Conservation (phyloP, 2,888 invertebrate genomes). For the Tetragonula carbonaria region DNA sequence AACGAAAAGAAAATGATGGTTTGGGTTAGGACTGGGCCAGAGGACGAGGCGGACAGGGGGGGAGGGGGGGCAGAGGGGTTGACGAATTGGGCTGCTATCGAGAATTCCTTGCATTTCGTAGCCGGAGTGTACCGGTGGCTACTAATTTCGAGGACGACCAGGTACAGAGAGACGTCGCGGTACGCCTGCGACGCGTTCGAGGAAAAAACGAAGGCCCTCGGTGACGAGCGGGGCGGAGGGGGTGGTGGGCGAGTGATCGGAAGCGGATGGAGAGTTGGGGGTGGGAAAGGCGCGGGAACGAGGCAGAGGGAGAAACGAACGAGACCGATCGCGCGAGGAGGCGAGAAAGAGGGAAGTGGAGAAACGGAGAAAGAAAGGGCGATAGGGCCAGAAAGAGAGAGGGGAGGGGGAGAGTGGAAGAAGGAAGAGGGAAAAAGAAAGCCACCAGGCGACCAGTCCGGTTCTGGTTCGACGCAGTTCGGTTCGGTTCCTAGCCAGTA, state of each 20-base stretch:
- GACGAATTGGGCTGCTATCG: constrained; percentile 47
- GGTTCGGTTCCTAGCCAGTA: constrained; percentile 78
- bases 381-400: constrained; percentile 14
- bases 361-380: constrained; percentile 36
- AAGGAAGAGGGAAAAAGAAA: constrained; percentile 54
- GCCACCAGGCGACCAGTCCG: constrained; percentile 67
- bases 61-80: background rate
- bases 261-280: background rate
- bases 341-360: constrained; percentile 21
- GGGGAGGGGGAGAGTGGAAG: background rate
- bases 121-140: constrained; percentile 58
- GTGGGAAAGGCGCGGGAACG: constrained; percentile 23
- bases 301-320: constrained; percentile 18
- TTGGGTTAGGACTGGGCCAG: background rate
- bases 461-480: constrained; percentile 75
- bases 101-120: constrained; percentile 74
- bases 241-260: constrained; percentile 23
- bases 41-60: background rate
- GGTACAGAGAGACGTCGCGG: constrained; percentile 50
- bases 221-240: constrained; percentile 12
- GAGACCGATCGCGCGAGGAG: background rate
- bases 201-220: constrained; percentile 17
- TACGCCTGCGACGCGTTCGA: constrained; percentile 39
- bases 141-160: constrained; percentile 68
- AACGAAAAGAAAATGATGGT: background rate